Evolutionary conservation across 1,140 invertebrate species (phyloP).

Genomic region (Oncopeltus fasciatus): DNA sequence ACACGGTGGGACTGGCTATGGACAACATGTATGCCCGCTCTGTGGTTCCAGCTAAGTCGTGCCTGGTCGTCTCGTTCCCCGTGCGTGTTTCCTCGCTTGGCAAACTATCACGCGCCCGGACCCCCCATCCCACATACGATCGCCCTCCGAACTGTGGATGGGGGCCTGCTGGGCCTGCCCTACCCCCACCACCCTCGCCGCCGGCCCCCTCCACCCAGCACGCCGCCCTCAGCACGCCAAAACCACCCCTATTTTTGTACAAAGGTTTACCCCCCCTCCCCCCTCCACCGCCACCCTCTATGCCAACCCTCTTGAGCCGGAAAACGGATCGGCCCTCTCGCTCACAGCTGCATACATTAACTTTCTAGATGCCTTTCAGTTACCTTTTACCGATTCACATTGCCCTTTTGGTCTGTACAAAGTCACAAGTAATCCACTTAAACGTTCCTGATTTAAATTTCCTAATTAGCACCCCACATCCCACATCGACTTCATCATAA

Average conservation of each 20-base stretch:
- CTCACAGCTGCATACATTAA: too few species aligned
- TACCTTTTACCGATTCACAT: too few species aligned
- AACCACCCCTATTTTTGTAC: slow-evolving; percentile 13
- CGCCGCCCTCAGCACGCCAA: background rate
- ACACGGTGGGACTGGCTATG: background rate
- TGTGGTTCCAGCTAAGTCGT: background rate
- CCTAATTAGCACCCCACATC: too few species aligned
- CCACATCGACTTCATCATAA: too few species aligned
- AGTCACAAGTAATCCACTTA: too few species aligned
- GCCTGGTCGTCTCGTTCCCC: background rate
- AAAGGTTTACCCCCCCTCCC: background rate
- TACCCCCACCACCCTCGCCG: background rate
- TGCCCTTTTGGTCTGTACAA: too few species aligned
- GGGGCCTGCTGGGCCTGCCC: background rate
- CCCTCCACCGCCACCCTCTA: background rate
- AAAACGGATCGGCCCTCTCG: too few species aligned
- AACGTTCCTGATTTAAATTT: too few species aligned
- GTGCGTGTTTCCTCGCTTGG: background rate
- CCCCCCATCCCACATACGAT: background rate
- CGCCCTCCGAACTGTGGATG: background rate
- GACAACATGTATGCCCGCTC: background rate
- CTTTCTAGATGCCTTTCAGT: too few species aligned
- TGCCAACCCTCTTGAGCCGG: too few species aligned
- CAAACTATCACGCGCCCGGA: background rate
- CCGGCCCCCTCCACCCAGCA: background rate